Evolutionary conservation across 2,797 vertebrate genomes (phyloP), one percentile per base, ranked within the genome.

Genomic region (Diplodus puntazzo): DNA sequence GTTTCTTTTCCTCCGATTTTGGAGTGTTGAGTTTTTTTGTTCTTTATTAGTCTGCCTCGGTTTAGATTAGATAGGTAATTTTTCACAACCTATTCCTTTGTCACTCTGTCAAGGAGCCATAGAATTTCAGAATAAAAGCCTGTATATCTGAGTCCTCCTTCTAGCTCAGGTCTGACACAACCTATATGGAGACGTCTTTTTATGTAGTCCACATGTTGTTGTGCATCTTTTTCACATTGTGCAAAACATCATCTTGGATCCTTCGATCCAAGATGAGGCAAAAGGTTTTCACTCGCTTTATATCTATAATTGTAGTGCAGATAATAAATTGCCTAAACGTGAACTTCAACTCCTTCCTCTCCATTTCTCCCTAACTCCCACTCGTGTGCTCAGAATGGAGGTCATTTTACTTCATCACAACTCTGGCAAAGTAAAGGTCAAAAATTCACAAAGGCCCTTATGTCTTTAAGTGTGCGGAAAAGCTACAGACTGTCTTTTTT

Each of bases 351-450:
- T 52, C 61, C 46, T 53, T 62, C 27, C 14, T 65, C 79, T 34
- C 43, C 20, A 30, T 43, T 71, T 54, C 8, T 43, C 46, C 43
- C 52, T 23, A 21, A 21, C 55, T 73, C 39, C 61, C 45, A 43
- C 43, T 69, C 23, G 23, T 46, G 66, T 20, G 42, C 60, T 52
- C 21, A 39, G 13, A 62, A 66, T 30, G 30, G 39, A 58, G 70
- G 54, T 72, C 6, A 11, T 75, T 80, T 74, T 64, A 75, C 60
- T 85, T 80, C 23, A 74, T n/a, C 63, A 66, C 54, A 57, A 42
- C 23, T 62, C 39, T 59, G 21, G 57, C 65, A 57, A 78, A 66
- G 53, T n/a, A 80, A 86, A 86, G 64, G 72, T 81, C 57, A 73
- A 62, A 67, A 79, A 34, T n/a, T 59, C 77, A 75, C 66, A 61